Base-by-base conservation (phyloP, 64 coral and sea anemone species). In the Anthopleura sola region DNA sequence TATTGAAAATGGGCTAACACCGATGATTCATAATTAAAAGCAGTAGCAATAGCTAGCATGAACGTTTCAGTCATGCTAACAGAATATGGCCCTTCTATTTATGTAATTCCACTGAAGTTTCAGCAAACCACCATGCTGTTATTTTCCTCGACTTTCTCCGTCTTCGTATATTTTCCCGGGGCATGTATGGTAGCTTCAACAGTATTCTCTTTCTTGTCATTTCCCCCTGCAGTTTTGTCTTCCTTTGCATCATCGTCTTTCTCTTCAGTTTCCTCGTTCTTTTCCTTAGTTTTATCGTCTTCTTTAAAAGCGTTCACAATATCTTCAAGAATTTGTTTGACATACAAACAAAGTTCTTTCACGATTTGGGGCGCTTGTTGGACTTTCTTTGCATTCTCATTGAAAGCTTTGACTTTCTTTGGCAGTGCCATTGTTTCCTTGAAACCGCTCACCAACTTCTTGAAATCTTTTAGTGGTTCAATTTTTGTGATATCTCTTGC, bases 351-450 rank as follows among this genome's bases (percentile, higher is more conserved):
- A 69, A 92, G 92, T 76, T 96, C 90, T 39, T 92, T 92, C 44
- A 96, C 80, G 60, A 87, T 82, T 18, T 47, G 50, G 24, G 94
- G 94, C 29, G 91, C 85, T 40, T 96, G 83, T 90, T 96, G 94
- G 29, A 86, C 87, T 60, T 90, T 89, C 62, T 96, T 96, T 4
- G 87, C 83, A 48, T 96, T 96, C 37, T 96, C 87, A 56, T 96
- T 90, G 49, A 96, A 96, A 53, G 86, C 86, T 83, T 80, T 96
- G 36, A 96, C 81, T 66, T 96, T 96, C 39, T 86, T 86, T 47
- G 90, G 94, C 56, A 96, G 84, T 31, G 87, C 78, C 26, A 88
- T 88, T 0, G 92, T 32, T 23, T 89, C 94, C 3, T 54, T 50
- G 60, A 86, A 78, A 37, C 77, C 33, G 36, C 90, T 92, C 21